Evolutionary conservation across 2,797 vertebrate genomes (phyloP).

Genomic region (Crocidura indochinensis): DNA sequence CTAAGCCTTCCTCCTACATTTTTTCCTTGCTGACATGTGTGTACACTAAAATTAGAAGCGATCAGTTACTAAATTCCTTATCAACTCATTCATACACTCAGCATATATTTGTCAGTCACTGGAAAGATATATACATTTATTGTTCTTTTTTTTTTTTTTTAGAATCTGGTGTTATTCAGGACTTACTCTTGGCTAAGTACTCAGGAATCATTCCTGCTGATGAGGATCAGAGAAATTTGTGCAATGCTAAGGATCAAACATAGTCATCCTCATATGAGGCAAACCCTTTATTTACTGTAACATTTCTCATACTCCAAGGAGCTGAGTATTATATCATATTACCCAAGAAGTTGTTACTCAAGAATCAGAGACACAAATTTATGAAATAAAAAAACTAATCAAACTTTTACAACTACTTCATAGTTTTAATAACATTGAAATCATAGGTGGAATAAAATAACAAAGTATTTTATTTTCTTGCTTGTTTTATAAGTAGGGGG

Average conservation of each 20-base stretch:
- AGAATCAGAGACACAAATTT: neutral
- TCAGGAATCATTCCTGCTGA: too few relatives aligned
- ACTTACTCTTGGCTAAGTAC: too few relatives aligned
- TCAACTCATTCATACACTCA: neutral
- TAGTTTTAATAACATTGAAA: slow-evolving; percentile 37
- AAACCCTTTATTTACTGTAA: too few relatives aligned
- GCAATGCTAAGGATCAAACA: too few relatives aligned
- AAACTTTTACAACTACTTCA: neutral
- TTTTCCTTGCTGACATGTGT: neutral
- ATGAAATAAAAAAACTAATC: neutral
- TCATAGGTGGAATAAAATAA: slow-evolving; percentile 12
- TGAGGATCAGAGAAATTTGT: too few relatives aligned
- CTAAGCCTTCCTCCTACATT: neutral
- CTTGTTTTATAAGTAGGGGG: too few relatives aligned
- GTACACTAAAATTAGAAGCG: neutral
- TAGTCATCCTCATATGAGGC: too few relatives aligned
- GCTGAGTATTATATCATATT: neutral
- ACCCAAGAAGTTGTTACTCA: neutral
- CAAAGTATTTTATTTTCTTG: too few relatives aligned
- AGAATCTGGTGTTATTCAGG: too few relatives aligned
- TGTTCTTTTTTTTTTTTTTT: too few relatives aligned
- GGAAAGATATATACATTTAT: too few relatives aligned
- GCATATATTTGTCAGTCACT: neutral
- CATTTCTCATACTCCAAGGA: neutral
- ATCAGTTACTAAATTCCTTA: neutral